These are phyloP conservation scores for Pediacus dermestoides DNA, from an alignment of 2,888 invertebrate species.

Conservation along the genomic window DNA sequence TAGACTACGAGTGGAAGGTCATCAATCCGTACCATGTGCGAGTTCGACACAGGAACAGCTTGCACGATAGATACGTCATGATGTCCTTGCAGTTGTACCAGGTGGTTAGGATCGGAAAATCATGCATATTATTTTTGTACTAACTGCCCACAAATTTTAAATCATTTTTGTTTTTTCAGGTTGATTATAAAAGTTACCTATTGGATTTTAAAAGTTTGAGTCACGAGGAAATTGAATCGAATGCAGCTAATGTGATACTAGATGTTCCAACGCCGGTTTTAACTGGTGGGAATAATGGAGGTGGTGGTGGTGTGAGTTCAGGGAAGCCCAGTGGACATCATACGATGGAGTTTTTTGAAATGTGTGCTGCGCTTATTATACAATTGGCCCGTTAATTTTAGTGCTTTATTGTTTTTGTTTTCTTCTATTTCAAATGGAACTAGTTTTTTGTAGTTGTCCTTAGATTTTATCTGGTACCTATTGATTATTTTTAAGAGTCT, in stretches of 20 bases:
- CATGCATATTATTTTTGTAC: no score
- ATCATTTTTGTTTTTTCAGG: slow-evolving; percentile 48
- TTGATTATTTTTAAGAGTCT: no score
- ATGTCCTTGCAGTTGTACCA: slow-evolving; percentile 99
- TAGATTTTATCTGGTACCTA: no score
- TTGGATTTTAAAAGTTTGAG: slow-evolving; percentile 96
- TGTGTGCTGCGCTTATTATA: slow-evolving; percentile 98
- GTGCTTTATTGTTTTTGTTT: no score
- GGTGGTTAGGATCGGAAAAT: slow-evolving; percentile 41
- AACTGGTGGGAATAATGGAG: no score
- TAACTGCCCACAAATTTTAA: slow-evolving; percentile 4
- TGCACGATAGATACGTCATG: slow-evolving; percentile 80
- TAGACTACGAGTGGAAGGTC: slow-evolving; percentile 99
- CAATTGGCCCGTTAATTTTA: slow-evolving; percentile 84
- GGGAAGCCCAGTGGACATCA: slow-evolving; percentile 68
- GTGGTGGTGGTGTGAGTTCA: slow-evolving; percentile 16
- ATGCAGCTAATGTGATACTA: slow-evolving; percentile 34
- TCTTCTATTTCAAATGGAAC: no score
- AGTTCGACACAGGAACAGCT: slow-evolving; percentile 84
- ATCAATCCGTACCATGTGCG: slow-evolving; percentile 96
- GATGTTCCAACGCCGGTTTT: slow-evolving; percentile 44
- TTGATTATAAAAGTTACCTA: slow-evolving; percentile 95
- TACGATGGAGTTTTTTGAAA: slow-evolving; percentile 99
- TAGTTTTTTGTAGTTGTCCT: no score
- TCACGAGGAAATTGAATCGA: slow-evolving; percentile 63